These are phyloP conservation scores for Helostoma temminkii DNA, from an alignment of 2,797 vertebrate species.

Conservation along the genomic window DNA sequence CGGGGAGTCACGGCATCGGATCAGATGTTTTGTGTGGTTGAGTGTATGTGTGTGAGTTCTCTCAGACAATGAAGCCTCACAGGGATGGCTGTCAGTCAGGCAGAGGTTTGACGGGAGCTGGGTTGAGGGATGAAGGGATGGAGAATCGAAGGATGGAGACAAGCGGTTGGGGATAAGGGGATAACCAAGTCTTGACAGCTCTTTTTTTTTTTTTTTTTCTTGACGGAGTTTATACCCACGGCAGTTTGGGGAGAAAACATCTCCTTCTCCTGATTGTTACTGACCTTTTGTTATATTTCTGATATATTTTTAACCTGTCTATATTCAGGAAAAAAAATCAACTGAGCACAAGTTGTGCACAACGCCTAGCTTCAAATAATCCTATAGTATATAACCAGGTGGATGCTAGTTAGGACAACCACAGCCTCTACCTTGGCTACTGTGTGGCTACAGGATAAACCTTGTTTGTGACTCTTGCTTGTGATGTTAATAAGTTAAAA, in stretches of 20 bases:
- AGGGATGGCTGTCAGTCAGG: constrained; percentile 79
- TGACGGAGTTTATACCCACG: constrained; percentile 60
- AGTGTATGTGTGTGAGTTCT: constrained; percentile 20
- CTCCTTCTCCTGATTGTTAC: constrained; percentile 50
- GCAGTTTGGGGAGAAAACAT: constrained; percentile 41
- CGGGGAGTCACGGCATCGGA: constrained; percentile 57
- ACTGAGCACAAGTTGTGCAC: neutral
- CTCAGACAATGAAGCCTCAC: constrained; percentile 64
- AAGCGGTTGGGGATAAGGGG: constrained; percentile 67
- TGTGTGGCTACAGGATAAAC: neutral
- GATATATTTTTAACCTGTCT: constrained; percentile 22
- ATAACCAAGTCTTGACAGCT: constrained; percentile 75
- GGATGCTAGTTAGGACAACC: neutral
- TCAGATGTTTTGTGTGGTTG: constrained; percentile 51
- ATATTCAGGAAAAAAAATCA: neutral
- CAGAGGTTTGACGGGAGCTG: constrained; percentile 61
- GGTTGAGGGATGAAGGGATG: constrained; percentile 67
- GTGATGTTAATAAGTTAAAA: too few species aligned
- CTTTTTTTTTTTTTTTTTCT: constrained; percentile 45
- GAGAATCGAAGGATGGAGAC: constrained; percentile 61
- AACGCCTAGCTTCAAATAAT: neutral
- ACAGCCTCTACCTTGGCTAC: neutral
- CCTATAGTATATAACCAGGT: neutral
- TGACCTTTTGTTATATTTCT: constrained; percentile 62
- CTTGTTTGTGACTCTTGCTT: neutral